Evolutionary conservation across 1,140 invertebrate genomes (phyloP).

Genomic region (Helicoverpa armigera): DNA sequence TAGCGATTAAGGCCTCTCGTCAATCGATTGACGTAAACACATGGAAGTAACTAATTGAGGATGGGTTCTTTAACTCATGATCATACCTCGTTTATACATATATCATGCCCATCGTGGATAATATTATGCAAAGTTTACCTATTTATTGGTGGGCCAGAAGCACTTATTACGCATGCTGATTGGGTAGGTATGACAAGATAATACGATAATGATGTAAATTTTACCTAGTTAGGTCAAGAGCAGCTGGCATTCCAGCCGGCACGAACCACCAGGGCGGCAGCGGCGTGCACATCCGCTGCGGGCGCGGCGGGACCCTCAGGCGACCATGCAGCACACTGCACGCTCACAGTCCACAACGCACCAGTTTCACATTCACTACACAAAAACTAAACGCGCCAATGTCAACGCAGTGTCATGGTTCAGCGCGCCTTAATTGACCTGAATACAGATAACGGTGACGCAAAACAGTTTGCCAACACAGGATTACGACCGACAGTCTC

Average conservation of each 20-base stretch:
- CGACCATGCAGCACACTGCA: conserved; percentile 65
- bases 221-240: conserved; percentile 85
- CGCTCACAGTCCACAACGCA: conserved; percentile 55
- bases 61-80: conserved; percentile 19
- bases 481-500: conserved; percentile 60
- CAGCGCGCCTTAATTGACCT: conserved; percentile 69
- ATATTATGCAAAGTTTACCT: conserved; percentile 13
- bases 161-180: neutral
- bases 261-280: conserved; percentile 79
- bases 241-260: conserved; percentile 84
- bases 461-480: conserved; percentile 69
- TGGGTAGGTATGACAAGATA: neutral
- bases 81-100: conserved; percentile 1
- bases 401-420: conserved; percentile 79
- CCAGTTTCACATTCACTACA: conserved; percentile 72
- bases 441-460: conserved; percentile 74
- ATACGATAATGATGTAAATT: conserved; percentile 46
- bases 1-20: conserved; percentile 14
- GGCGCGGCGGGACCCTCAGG: conserved; percentile 58
- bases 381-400: conserved; percentile 65
- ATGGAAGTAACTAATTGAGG: conserved; percentile 39
- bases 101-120: conserved; percentile 5
- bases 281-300: conserved; percentile 84
- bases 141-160: neutral
- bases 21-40: conserved; percentile 38